Evolutionary conservation across 2,113 vertebrate species (phyloP).

Genomic region (Sapayoa aenigma): DNA sequence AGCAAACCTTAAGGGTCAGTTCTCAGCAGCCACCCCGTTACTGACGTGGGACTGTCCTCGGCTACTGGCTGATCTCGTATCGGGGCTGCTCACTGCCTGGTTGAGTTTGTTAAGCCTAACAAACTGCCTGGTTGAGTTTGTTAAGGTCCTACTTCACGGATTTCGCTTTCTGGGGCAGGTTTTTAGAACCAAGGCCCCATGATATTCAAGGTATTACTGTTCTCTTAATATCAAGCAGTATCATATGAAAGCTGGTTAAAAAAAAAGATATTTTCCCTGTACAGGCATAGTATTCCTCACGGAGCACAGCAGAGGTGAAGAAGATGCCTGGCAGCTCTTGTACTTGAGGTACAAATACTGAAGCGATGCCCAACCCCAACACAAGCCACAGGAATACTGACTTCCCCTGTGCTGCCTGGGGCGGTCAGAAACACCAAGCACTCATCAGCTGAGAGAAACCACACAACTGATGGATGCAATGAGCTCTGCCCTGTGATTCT

Average conservation of each 20-base stretch:
- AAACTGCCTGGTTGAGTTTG: no score
- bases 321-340: neutral
- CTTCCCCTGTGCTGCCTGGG: neutral
- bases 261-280: neutral
- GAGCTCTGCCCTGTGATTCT: neutral
- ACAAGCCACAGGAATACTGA: fast-evolving
- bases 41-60: no score
- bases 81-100: no score
- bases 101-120: no score
- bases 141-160: no score
- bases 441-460: neutral
- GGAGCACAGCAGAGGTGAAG: neutral
- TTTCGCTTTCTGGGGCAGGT: no score
- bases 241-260: neutral
- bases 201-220: no score
- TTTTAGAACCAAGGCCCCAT: no score
- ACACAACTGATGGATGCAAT: neutral
- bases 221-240: neutral
- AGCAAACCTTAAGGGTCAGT: no score
- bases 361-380: neutral
- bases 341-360: neutral
- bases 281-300: neutral
- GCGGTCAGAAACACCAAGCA: neutral
- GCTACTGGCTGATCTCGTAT: no score
- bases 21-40: no score